Base-by-base conservation (phyloP, 2,797 vertebrate species). In the Myotis findleyi region DNA sequence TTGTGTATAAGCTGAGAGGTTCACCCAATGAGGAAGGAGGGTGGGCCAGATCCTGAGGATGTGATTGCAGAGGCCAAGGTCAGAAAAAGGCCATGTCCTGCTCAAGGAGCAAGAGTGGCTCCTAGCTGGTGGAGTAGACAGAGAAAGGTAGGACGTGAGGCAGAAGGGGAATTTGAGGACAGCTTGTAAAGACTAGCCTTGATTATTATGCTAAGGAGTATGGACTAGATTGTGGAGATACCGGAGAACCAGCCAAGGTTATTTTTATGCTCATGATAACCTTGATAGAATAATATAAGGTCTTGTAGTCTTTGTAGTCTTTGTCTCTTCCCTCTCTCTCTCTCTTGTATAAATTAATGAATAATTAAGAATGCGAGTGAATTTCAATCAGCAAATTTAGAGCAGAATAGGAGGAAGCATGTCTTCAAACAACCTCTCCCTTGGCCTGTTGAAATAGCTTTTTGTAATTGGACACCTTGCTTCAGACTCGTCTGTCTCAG, bases 331-430 rank as follows among this genome's bases (percentile, higher is more conserved):
- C 27, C 73, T 55, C 59, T 62, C 18, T 62, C 18, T 62, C 18
- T 66, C 47, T 88, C 33, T 87, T 30, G 21, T 51, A 57, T 68
- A 86, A 91, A 72, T 85, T 36, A 80, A 76, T 91, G 53, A 93
- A 72, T 88, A 71, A 85, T 84, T 91, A 49, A 89, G 59, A 76
- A 86, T 72, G 17, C 20, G 47, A 68, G 81, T 72, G 79, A 81
- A 57, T 92, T n/a, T 83, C 81, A 75, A 66, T 81, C 16, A 9
- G 27, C 36, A 57, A 71, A 53, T 89, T 86, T 89, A 47, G 33
- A 82, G 27, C 30, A n/a, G 41, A 81, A 41, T 41, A 21, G 59
- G 53, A 88, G 81, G 59, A 94, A 33, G 47, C 18, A 36, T 69
- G 38, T 71, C 53, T 75, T 69, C 69, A 87, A 90, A 79, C 20